Conservation (phyloP, 2,113 vertebrate species). For the Brienomyrus brachyistius region DNA sequence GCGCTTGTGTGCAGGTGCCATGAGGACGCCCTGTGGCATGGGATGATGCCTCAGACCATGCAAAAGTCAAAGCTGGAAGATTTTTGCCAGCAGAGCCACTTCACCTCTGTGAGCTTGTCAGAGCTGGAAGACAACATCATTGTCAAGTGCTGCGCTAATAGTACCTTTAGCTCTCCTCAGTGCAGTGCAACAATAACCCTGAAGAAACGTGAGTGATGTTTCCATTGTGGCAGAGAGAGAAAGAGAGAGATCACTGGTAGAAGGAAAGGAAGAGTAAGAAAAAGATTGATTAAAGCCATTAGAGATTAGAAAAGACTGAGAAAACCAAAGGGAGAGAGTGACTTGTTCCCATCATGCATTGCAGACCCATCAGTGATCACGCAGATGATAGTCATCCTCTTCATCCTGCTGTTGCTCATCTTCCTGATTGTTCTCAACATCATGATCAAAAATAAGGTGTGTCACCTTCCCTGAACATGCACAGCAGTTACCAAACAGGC, state of each 20-base stretch:
- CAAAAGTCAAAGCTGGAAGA: slow-evolving; percentile 16
- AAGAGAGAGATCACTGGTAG: background rate
- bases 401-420: background rate
- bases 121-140: slow-evolving; percentile 29
- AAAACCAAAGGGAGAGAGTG: background rate
- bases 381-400: background rate
- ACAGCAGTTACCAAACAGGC: background rate
- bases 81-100: slow-evolving; percentile 58
- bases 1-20: slow-evolving; percentile 30
- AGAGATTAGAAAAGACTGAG: background rate
- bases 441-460: slow-evolving; percentile 55
- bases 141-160: slow-evolving; percentile 66
- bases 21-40: slow-evolving; percentile 24
- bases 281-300: background rate
- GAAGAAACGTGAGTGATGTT: background rate
- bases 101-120: slow-evolving; percentile 43
- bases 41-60: background rate
- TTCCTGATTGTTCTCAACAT: slow-evolving; percentile 37
- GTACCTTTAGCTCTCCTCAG: slow-evolving; percentile 45
- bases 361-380: background rate
- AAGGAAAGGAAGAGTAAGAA: background rate
- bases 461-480: background rate
- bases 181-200: slow-evolving; percentile 39
- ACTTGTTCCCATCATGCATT: background rate
- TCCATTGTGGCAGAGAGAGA: background rate